A percentile compares a stretch with the other conserved stretches of the same genome.
These are phyloP conservation scores for Glaucidium brasilianum DNA, from an alignment of 2,113 vertebrate species.

Conservation along the genomic window DNA sequence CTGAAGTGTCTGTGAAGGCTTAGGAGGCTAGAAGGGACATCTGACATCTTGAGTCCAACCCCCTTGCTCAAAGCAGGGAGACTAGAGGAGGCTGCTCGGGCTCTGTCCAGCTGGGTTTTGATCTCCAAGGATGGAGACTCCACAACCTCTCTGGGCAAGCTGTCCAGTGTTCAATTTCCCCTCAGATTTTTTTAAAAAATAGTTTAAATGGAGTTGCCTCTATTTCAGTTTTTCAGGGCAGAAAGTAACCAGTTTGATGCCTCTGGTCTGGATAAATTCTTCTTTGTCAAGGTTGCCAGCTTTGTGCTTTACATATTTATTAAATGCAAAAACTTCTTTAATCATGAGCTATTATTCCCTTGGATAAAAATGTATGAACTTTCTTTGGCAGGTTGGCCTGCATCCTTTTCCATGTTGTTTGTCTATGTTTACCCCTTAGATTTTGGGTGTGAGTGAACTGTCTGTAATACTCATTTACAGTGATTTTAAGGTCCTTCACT, in stretches of 20 bases:
- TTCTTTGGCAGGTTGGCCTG: neutral
- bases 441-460: neutral
- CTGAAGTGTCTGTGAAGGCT: neutral
- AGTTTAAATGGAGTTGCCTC: neutral
- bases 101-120: neutral
- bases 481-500: neutral
- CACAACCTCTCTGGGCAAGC: neutral
- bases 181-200: neutral
- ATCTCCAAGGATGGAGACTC: neutral
- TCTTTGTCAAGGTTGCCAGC: neutral
- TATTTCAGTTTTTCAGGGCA: neutral
- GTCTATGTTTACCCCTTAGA: neutral
- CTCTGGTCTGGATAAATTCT: neutral
- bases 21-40: neutral
- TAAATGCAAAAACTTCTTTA: neutral
- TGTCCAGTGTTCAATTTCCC: neutral
- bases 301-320: neutral
- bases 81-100: neutral
- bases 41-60: rapidly evolving
- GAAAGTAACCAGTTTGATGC: neutral
- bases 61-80: neutral
- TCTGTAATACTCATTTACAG: neutral
- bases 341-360: neutral
- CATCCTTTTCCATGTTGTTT: neutral
- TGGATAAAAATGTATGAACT: neutral